These are phyloP conservation scores for Tetragnatha montana DNA, from an alignment of 2,888 invertebrate genomes.

Conservation along the genomic window DNA sequence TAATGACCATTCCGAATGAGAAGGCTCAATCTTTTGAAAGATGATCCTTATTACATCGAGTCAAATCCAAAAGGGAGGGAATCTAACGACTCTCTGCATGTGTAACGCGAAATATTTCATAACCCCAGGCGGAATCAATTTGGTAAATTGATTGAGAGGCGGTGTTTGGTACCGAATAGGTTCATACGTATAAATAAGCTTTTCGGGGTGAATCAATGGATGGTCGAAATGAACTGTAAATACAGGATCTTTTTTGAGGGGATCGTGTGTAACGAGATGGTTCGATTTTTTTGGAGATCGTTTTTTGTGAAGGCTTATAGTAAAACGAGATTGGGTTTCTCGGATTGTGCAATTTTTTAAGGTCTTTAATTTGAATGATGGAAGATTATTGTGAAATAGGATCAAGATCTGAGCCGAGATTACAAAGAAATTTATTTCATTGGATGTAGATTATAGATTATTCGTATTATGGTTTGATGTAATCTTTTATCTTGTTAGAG, in stretches of 20 bases:
- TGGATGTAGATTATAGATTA: not conserved
- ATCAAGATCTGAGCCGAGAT: not conserved
- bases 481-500: no score
- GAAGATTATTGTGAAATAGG: not conserved
- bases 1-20: constrained; percentile 38
- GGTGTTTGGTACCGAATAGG: constrained; percentile 8
- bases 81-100: not conserved
- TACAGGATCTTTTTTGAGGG: constrained; percentile 11
- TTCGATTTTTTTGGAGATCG: not conserved
- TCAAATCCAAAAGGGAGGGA: not conserved
- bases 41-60: constrained; percentile 38
- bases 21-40: not conserved
- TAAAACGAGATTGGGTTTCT: constrained; percentile 1
- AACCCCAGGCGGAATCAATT: constrained; percentile 39
- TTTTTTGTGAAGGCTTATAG: not conserved
- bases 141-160: constrained; percentile 55
- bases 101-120: constrained; percentile 38
- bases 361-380: not conserved
- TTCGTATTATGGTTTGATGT: not conserved
- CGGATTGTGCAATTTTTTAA: constrained; percentile 16
- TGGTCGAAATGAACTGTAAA: constrained; percentile 47
- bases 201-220: constrained; percentile 32
- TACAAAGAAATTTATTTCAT: not conserved
- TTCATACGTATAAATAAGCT: constrained; percentile 49
- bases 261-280: constrained; percentile 39